phyloP scores from a whole-genome alignment of 2,888 invertebrate genomes.

The Zygaena filipendulae region DNA sequence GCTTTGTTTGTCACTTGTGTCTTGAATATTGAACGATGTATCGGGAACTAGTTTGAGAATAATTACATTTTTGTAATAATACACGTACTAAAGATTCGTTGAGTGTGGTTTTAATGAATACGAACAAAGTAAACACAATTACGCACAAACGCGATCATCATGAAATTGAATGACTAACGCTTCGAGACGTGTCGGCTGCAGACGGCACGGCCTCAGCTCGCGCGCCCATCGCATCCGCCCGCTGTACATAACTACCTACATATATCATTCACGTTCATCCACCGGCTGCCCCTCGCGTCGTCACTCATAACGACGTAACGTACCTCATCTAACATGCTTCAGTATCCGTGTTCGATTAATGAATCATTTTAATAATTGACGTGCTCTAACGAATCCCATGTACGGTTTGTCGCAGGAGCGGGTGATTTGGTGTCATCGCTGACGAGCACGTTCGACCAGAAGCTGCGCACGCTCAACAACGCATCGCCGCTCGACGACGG shows the following conservation, averaged over 20 bases:
- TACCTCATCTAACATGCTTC: conserved; percentile 43
- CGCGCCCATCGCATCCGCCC: conserved; percentile 26
- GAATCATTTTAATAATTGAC: conserved; percentile 6
- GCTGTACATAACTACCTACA: conserved; percentile 32
- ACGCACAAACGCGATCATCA: conserved; percentile 24
- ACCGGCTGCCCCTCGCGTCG: conserved; percentile 15
- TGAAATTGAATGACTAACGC: conserved; percentile 44
- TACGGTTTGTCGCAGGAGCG: conserved; percentile 72
- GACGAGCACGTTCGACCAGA: conserved; percentile 87
- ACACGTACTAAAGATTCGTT: no score
- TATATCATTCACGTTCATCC: conserved; percentile 27
- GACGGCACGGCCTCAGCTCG: conserved; percentile 48
- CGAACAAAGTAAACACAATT: no score
- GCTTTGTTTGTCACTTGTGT: not conserved
- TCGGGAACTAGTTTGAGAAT: no score
- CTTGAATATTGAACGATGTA: no score
- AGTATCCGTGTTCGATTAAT: conserved; percentile 29
- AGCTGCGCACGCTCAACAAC: conserved; percentile 79
- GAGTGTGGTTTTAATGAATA: no score
- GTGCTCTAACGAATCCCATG: no score
- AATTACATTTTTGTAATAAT: no score
- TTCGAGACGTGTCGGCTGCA: conserved; percentile 40
- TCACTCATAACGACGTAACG: conserved; percentile 19
- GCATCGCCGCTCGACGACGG: conserved; percentile 73
- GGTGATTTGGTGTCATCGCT: conserved; percentile 85